phyloP scores from a whole-genome alignment of 2,797 vertebrate species.

The Aldrovandia affinis region DNA sequence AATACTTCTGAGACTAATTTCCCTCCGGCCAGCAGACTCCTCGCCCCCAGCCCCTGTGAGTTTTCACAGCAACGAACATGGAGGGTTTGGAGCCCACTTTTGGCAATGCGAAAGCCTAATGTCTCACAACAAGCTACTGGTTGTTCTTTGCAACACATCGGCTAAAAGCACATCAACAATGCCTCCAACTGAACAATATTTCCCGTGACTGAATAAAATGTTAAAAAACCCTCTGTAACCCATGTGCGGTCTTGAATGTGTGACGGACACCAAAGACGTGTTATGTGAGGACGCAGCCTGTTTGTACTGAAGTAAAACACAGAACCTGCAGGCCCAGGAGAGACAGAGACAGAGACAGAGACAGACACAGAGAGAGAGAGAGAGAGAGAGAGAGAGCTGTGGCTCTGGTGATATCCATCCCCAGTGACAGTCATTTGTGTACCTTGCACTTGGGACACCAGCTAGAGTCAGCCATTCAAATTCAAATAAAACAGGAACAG shows the following conservation, averaged over 20 bases:
- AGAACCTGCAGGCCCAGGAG: neutral
- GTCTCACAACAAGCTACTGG: neutral
- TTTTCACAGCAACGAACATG: neutral
- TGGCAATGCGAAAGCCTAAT: too few relatives aligned
- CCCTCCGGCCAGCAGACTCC: neutral
- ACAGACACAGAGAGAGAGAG: too few relatives aligned
- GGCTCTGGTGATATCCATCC: constrained; percentile 61
- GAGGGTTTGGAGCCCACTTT: neutral
- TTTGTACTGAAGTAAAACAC: neutral
- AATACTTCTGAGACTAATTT: neutral
- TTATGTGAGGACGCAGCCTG: neutral
- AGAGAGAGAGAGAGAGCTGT: constrained; percentile 48
- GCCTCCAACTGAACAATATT: neutral
- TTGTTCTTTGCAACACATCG: neutral
- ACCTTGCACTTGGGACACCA: constrained; percentile 30
- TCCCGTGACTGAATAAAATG: neutral
- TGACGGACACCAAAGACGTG: neutral
- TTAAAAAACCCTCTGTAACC: neutral
- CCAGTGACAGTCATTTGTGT: constrained; percentile 61
- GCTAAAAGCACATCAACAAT: neutral
- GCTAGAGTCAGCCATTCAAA: constrained; percentile 35
- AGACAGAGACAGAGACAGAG: too few relatives aligned
- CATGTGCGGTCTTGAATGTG: neutral
- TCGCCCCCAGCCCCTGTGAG: neutral
- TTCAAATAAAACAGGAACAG: constrained; percentile 35